phyloP scores from a whole-genome alignment of 1,140 invertebrate genomes.

The Hormaphis cornu region DNA sequence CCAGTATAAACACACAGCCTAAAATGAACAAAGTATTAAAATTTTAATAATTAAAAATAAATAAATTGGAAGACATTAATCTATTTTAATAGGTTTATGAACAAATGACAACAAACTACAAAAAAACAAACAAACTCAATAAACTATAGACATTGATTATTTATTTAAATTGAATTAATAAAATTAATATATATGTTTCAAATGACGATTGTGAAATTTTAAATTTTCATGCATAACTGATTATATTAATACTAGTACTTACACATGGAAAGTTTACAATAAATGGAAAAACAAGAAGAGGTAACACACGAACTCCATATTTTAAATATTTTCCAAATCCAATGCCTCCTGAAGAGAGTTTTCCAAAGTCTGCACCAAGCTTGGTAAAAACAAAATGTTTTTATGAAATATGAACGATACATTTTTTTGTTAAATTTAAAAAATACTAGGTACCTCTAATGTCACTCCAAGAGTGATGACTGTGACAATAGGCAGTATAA shows the following conservation, averaged over 20 bases:
- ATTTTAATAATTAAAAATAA: no score
- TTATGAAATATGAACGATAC: neutral
- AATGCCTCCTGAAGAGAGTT: slow-evolving; percentile 52
- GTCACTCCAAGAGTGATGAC: slow-evolving; percentile 67
- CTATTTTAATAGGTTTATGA: no score
- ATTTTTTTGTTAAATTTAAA: neutral
- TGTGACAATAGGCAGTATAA: slow-evolving; percentile 75
- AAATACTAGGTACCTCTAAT: slow-evolving; percentile 58
- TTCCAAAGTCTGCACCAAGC: slow-evolving; percentile 67
- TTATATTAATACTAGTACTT: slow-evolving; percentile 40
- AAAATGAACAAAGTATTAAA: slow-evolving; percentile 31
- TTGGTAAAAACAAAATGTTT: slow-evolving; percentile 37
- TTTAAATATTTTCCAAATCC: slow-evolving; percentile 51
- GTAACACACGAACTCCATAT: slow-evolving; percentile 63
- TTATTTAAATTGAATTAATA: no score
- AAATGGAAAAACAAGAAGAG: slow-evolving; percentile 74
- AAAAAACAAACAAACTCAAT: no score
- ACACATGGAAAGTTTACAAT: slow-evolving; percentile 79
- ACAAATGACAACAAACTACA: no score
- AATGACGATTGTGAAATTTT: no score
- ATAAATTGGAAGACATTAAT: no score
- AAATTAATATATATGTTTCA: no score
- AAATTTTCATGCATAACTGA: no score
- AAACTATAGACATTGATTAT: no score
- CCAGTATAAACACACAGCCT: slow-evolving; percentile 88